Conservation (phyloP, 35 echinoderm and acorn worm genomes). For the Lytechinus variegatus region DNA sequence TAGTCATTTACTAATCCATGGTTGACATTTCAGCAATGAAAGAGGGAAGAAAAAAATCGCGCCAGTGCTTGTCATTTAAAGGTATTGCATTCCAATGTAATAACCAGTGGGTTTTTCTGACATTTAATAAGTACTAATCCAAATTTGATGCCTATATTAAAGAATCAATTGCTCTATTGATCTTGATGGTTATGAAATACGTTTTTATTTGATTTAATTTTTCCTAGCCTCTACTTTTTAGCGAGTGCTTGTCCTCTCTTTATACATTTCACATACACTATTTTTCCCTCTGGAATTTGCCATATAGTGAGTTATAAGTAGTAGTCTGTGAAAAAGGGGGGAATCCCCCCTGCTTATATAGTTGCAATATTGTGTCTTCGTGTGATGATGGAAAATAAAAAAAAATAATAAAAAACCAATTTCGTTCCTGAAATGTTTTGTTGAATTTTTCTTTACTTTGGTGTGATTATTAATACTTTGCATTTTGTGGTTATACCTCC, state of each 20-base stretch:
- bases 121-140: not conserved
- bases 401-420: conserved; percentile 35
- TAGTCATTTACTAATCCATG: not conserved
- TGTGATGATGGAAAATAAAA: conserved; percentile 57
- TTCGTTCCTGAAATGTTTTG: not conserved
- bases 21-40: not conserved
- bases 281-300: conserved; percentile 31
- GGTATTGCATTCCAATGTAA: conserved; percentile 1
- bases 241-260: conserved; percentile 21
- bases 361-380: conserved; percentile 55
- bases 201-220: not conserved
- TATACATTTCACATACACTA: not conserved
- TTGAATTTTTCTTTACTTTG: not conserved
- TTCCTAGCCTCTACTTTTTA: not conserved
- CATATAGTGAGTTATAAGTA: conserved; percentile 46
- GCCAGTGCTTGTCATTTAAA: not conserved
- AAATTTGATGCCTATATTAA: not conserved
- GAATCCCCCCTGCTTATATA: conserved; percentile 31
- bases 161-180: not conserved
- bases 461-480: not conserved
- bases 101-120: not conserved
- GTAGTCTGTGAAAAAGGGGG: conserved; percentile 29
- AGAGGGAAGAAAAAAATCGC: not conserved
- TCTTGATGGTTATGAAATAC: not conserved
- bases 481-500: too few species aligned